Base-by-base conservation (phyloP, 2,113 vertebrate genomes). In the Anguilla rostrata region DNA sequence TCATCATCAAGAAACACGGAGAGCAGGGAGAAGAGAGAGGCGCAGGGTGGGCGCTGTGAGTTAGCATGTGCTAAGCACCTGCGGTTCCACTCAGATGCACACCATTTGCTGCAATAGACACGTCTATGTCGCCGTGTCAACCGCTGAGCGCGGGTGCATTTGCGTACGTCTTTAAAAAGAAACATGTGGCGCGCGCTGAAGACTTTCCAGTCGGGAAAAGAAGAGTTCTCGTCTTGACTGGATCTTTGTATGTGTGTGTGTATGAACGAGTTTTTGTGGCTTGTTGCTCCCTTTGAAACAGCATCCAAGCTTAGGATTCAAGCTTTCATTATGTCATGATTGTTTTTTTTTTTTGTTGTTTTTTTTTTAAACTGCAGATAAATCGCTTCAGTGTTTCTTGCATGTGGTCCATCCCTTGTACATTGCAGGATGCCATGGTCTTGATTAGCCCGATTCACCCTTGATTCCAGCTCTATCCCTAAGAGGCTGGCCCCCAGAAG, bases 111-210 rank as follows among this genome's bases (percentile, higher is more conserved):
- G 85, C 84, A 91, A 88, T 26, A 63, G 20, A 81, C 40, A 63
- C 40, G 3, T n/a, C 39, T 88, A 87, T 87, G 87, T 80, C 85
- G 85, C 22, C 85, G 87, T 87, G 87, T 87, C 87, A 39, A 39
- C 82, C 53, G 60, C 53, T 83, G 40, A n/a, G 14, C n/a, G 86
- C 85, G 84, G 82, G 18, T 56, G 18, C 88, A 95, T 95, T 95
- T 95, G 94, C 93, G 86, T 96, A 91, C 4, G 84, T 89, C 85
- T 87, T 93, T 92, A 91, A 92, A 92, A 94, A 91, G 84, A 83
- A n/a, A 39, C 49, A 20, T 85, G 34, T 26, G 41, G 49, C 16
- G 46, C 9, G 60, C 22, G 9, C 43, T 56, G 26, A 43, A 82
- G 56, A 20, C 41, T 5, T 81, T 41, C 56, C 57, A 39, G 40